Evolutionary conservation across 2,888 invertebrate species (phyloP).

Genomic region (Cryptocephalus moraei): DNA sequence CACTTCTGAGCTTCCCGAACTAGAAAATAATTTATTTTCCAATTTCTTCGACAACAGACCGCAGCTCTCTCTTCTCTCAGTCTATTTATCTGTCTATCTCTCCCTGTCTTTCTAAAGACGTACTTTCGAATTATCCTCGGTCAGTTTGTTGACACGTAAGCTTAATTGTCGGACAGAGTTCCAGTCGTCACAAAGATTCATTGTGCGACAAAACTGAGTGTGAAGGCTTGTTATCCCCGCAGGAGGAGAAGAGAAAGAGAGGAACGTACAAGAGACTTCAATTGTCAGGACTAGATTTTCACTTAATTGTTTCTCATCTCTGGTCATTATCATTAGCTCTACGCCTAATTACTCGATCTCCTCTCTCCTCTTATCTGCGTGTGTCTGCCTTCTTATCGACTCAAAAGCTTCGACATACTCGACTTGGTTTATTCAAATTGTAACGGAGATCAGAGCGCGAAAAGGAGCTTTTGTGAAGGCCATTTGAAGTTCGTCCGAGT

Average conservation of each 20-base stretch:
- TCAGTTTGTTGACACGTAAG: too few species aligned
- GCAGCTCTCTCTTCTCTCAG: too few species aligned
- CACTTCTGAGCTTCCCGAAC: too few species aligned
- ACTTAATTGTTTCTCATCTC: constrained; percentile 23
- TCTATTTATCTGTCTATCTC: too few species aligned
- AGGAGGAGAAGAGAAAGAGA: constrained; percentile 13
- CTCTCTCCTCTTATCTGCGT: constrained; percentile 12
- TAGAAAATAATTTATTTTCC: too few species aligned
- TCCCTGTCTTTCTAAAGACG: too few species aligned
- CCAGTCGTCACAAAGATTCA: not conserved
- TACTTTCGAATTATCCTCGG: too few species aligned
- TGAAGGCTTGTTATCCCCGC: constrained; percentile 17
- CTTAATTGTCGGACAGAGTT: too few species aligned
- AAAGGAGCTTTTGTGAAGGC: constrained; percentile 5
- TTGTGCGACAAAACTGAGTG: constrained; percentile 12
- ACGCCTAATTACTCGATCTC: constrained; percentile 18
- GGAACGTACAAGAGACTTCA: too few species aligned
- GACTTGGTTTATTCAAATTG: constrained; percentile 18
- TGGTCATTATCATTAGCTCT: constrained; percentile 22
- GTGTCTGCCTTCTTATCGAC: constrained; percentile 19
- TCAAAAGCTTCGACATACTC: constrained; percentile 12
- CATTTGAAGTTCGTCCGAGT: too few species aligned
- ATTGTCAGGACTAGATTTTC: constrained; percentile 2
- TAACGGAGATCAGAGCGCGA: constrained; percentile 8
- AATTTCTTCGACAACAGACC: too few species aligned